A percentile compares a stretch with the other conserved stretches of the same genome.
These are phyloP conservation scores for Charaxes varanes DNA, from an alignment of 1,140 invertebrate genomes.

Conservation along the genomic window DNA sequence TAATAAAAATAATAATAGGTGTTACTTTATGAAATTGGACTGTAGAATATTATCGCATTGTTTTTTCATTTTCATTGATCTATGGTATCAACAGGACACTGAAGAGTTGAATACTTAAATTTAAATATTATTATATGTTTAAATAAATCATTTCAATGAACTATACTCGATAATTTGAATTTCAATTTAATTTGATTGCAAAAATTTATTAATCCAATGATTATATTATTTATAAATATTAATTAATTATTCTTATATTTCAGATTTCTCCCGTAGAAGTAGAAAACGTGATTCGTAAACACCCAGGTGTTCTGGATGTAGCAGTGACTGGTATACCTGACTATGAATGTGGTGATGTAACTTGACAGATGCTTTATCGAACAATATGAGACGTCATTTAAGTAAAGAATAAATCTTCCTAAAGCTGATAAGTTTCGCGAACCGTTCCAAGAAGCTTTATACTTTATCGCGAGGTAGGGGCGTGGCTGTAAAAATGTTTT, in stretches of 20 bases:
- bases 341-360: slow-evolving; percentile 72
- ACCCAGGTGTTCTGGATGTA: slow-evolving; percentile 78
- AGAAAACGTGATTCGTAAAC: slow-evolving; percentile 77
- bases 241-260: slow-evolving; percentile 4
- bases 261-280: slow-evolving; percentile 69
- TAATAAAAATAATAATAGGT: too few relatives aligned
- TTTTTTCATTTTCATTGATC: too few relatives aligned
- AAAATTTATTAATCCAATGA: too few relatives aligned
- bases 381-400: slow-evolving; percentile 17
- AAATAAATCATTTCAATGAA: too few relatives aligned
- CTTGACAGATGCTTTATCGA: slow-evolving; percentile 8
- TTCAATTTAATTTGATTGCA: too few relatives aligned
- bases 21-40: too few relatives aligned
- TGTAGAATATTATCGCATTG: too few relatives aligned
- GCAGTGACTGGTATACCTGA: slow-evolving; percentile 81
- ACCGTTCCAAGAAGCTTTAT: slow-evolving; percentile 15
- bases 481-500: too few relatives aligned
- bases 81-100: too few relatives aligned
- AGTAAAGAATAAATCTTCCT: slow-evolving; percentile 25
- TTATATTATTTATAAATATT: neutral
- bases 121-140: too few relatives aligned
- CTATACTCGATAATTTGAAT: too few relatives aligned
- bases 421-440: slow-evolving; percentile 23
- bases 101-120: too few relatives aligned
- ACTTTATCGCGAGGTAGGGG: slow-evolving; percentile 16